Percentiles rank a stretch among this genome's conserved stretches.
Evolutionary conservation across 1,140 invertebrate species (phyloP).

Genomic region (Neelides sp.): DNA sequence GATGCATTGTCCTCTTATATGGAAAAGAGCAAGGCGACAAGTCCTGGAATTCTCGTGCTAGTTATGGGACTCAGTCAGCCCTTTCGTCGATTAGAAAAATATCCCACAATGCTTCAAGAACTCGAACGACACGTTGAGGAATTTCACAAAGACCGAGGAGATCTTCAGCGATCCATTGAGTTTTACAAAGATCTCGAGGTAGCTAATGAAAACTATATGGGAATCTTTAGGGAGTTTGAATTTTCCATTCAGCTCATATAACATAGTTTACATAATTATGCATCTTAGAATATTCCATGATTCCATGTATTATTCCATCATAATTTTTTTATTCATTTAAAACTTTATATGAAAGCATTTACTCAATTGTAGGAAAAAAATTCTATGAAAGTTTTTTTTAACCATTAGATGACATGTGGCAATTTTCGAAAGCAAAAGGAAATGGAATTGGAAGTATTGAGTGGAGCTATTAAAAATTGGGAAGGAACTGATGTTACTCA

Average conservation of each 20-base stretch:
- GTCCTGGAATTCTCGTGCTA: slow-evolving; percentile 71
- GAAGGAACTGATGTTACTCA: slow-evolving; percentile 71
- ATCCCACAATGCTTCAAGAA: slow-evolving; percentile 85
- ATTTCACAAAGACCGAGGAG: slow-evolving; percentile 85
- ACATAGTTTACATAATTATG: background rate
- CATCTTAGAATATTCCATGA: slow-evolving; percentile 20
- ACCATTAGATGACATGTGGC: slow-evolving; percentile 68
- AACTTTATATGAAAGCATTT: too few relatives aligned
- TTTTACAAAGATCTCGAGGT: slow-evolving; percentile 92
- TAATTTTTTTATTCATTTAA: too few relatives aligned
- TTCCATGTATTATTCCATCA: slow-evolving; percentile 12
- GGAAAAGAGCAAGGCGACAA: slow-evolving; percentile 50
- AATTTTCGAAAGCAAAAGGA: slow-evolving; percentile 84
- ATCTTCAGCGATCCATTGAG: slow-evolving; percentile 82
- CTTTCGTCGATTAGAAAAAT: slow-evolving; percentile 87
- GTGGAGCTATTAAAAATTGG: slow-evolving; percentile 82
- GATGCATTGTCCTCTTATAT: slow-evolving; percentile 75
- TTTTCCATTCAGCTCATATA: slow-evolving; percentile 7
- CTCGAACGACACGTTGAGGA: slow-evolving; percentile 89
- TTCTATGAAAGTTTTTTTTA: slow-evolving; percentile 19
- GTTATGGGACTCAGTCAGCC: slow-evolving; percentile 87
- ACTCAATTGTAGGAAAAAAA: too few relatives aligned
- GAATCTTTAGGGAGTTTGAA: background rate
- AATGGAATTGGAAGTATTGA: slow-evolving; percentile 85
- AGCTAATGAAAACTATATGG: too few relatives aligned